Conservation (phyloP, 2,888 invertebrate genomes). For the Heteromyza rotundicornis region DNA sequence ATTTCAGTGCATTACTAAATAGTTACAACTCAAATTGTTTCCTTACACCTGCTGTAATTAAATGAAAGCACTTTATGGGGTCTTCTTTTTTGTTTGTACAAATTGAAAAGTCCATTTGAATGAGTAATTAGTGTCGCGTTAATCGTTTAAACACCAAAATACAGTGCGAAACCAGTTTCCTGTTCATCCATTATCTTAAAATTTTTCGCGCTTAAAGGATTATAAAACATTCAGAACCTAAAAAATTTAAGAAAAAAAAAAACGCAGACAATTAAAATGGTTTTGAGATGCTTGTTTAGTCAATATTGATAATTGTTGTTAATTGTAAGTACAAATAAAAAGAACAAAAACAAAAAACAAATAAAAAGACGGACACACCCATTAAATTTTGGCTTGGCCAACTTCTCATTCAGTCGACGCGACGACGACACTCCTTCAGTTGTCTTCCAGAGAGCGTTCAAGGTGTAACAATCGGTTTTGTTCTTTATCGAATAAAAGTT, state of each 20-base stretch:
- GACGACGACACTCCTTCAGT: neutral
- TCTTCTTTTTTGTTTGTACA: too few relatives aligned
- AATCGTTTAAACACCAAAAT: neutral
- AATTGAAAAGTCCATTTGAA: too few relatives aligned
- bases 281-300: conserved; percentile 5
- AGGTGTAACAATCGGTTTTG: too few relatives aligned
- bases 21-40: too few relatives aligned
- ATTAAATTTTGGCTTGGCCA: neutral
- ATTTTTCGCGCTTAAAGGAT: neutral
- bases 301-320: conserved; percentile 11
- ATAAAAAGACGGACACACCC: neutral
- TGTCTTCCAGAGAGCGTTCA: neutral
- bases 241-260: neutral
- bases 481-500: too few relatives aligned
- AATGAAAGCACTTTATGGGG: too few relatives aligned
- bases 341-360: conserved; percentile 2
- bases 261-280: neutral
- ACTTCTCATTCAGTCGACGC: neutral
- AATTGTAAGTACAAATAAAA: conserved; percentile 2
- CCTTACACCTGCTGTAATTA: too few relatives aligned
- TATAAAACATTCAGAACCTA: neutral
- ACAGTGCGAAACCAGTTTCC: neutral
- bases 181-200: neutral
- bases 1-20: too few relatives aligned
- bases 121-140: neutral